Evolutionary conservation across 2,113 vertebrate genomes (phyloP).

Genomic region (Macaca fascicularis): DNA sequence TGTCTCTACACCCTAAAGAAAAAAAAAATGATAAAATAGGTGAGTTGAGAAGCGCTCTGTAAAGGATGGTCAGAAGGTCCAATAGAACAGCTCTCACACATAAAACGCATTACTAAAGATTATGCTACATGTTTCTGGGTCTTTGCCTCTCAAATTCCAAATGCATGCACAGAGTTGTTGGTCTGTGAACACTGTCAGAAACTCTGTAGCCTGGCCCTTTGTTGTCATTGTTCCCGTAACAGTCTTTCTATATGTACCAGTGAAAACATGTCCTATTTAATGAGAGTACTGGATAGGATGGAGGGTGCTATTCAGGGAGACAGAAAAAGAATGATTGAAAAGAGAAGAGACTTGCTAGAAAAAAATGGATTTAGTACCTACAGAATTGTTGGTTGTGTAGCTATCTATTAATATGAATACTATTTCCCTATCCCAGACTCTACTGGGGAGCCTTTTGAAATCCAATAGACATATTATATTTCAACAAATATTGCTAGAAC

Average conservation of each 20-base stretch:
- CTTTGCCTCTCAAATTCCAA: background rate
- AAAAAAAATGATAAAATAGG: background rate
- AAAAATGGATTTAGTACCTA: background rate
- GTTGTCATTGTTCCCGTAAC: background rate
- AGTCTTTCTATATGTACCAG: background rate
- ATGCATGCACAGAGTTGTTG: background rate
- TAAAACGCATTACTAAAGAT: background rate
- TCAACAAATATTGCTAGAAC: background rate
- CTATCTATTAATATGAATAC: background rate
- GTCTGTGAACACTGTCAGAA: background rate
- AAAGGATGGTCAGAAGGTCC: background rate
- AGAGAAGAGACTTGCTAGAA: background rate
- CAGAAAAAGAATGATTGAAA: background rate
- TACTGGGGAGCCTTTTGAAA: background rate
- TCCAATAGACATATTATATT: background rate
- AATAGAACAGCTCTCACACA: background rate
- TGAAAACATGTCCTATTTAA: too few relatives aligned
- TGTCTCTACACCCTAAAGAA: background rate
- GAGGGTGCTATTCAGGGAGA: background rate
- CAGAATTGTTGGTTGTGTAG: background rate
- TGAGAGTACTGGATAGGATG: background rate
- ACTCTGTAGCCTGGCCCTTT: background rate
- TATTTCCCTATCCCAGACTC: background rate
- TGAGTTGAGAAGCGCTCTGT: background rate
- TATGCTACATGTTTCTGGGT: fast-evolving